Base-by-base conservation (phyloP, 2,113 vertebrate species). In the Enhydra lutris region DNA sequence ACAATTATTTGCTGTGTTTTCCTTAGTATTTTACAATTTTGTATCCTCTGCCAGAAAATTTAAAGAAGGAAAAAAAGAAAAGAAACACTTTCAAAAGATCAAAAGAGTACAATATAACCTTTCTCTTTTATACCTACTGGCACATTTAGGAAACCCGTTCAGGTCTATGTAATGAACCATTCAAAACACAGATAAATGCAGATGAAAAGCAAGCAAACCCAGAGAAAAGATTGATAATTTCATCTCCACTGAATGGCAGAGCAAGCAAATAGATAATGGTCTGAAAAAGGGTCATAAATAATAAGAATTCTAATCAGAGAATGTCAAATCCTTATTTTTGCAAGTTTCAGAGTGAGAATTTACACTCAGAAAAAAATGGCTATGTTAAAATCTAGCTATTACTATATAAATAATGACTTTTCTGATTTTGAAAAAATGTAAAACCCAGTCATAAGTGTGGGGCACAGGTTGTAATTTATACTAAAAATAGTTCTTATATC, bases 151-250 rank as follows among this genome's bases (percentile, higher is more conserved):
- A 89, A 84, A 24, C 39, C 76, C 73, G 5, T 74, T 94, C 42
- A 95, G 63, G 63, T 90, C 29, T 90, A 45, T 14, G 10, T 74
- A 90, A 96, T 95, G 95, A 88, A 21, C 86, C 47, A 80, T 67
- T 93, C 52, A 93, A 91, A 76, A 42, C 50, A 65, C 21, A 91
- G 31, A 87, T 21, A n/a, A 45, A 76, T 29, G 42, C 61, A 95
- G 50, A 81, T 74, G 50, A 94, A 95, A 95, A 47, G 17, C 47
- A 81, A 74, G 52, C 21, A 31, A 12, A 29, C 7, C n/a, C 50
- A 71, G 57, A 95, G 63, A 86, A 96, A 94, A 73, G 55, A 82
- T 0, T 59, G 81, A 91, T 90, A 65, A 86, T 82, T 94, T 67
- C 59, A 67, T 89, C 59, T 87, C 59, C n/a, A 17, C 52, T 67